These are phyloP conservation scores for Fulmarus glacialis DNA, from an alignment of 2,113 vertebrate species.

Conservation along the genomic window DNA sequence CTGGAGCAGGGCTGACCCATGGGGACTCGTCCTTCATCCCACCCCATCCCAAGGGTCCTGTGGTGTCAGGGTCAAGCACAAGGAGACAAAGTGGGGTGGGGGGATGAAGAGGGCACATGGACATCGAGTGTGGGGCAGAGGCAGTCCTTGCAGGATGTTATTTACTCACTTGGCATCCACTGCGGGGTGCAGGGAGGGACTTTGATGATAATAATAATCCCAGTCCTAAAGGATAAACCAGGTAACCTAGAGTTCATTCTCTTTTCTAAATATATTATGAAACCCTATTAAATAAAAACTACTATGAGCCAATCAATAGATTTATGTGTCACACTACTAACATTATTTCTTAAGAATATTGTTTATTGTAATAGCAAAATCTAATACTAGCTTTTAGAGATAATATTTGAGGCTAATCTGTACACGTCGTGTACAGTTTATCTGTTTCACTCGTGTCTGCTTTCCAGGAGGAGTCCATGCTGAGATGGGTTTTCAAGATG, in stretches of 20 bases:
- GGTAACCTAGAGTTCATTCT: not conserved
- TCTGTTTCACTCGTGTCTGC: not conserved
- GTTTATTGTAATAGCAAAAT: not conserved
- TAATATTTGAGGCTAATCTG: not conserved
- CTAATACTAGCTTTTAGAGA: not conserved
- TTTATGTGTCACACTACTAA: accelerated
- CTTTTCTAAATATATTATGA: not conserved
- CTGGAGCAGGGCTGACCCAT: not conserved
- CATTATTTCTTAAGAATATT: not conserved
- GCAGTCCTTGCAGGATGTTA: not conserved
- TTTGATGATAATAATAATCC: not conserved
- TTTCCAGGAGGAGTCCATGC: not conserved
- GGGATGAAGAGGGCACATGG: not conserved
- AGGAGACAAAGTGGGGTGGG: not conserved
- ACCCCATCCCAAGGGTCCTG: not conserved
- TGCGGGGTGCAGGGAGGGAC: not conserved
- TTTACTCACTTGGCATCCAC: not conserved
- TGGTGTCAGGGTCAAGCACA: not conserved
- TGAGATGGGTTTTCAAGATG: not conserved
- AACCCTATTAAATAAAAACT: not conserved
- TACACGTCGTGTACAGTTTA: not conserved
- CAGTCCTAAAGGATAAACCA: not conserved
- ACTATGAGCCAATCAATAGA: not conserved
- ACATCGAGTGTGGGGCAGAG: not conserved
- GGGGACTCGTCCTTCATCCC: not conserved